These are phyloP conservation scores for Ceratina japonica DNA, from an alignment of 1,140 invertebrate genomes.

Conservation along the genomic window DNA sequence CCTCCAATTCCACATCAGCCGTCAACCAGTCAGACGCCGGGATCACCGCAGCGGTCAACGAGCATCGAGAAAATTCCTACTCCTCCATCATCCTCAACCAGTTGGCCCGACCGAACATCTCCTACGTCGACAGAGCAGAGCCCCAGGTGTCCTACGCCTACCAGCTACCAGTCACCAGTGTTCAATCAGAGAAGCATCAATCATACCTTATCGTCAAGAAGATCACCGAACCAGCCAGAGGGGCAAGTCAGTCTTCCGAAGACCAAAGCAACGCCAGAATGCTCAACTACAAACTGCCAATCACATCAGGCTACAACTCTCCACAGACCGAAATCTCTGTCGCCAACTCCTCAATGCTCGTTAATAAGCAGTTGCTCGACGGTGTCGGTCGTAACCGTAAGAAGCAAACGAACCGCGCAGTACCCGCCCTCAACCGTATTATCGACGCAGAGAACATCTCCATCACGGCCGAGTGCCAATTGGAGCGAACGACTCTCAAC, in stretches of 20 bases:
- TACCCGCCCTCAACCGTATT: slow-evolving; percentile 63
- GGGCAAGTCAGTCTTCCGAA: slow-evolving; percentile 46
- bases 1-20: slow-evolving; percentile 49
- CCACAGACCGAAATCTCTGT: slow-evolving; percentile 47
- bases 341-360: slow-evolving; percentile 48
- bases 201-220: slow-evolving; percentile 73
- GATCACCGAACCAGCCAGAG: slow-evolving; percentile 57
- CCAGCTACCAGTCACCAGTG: slow-evolving; percentile 49
- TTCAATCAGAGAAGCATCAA: slow-evolving; percentile 61
- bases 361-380: slow-evolving; percentile 49
- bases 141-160: slow-evolving; percentile 55
- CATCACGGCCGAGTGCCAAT: slow-evolving; percentile 43
- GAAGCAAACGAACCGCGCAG: slow-evolving; percentile 57
- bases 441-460: slow-evolving; percentile 50
- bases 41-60: slow-evolving; percentile 41
- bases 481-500: slow-evolving; percentile 56
- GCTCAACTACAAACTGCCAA: slow-evolving; percentile 61
- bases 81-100: slow-evolving; percentile 62
- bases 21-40: slow-evolving; percentile 45
- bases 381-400: slow-evolving; percentile 38
- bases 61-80: slow-evolving; percentile 57
- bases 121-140: slow-evolving; percentile 59
- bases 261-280: slow-evolving; percentile 46
- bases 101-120: slow-evolving; percentile 57
- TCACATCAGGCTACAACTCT: slow-evolving; percentile 46